A percentile compares a stretch with the other conserved stretches of the same genome.
phyloP scores from a whole-genome alignment of 2,888 invertebrate species.

The Sinotaia quadrata region DNA sequence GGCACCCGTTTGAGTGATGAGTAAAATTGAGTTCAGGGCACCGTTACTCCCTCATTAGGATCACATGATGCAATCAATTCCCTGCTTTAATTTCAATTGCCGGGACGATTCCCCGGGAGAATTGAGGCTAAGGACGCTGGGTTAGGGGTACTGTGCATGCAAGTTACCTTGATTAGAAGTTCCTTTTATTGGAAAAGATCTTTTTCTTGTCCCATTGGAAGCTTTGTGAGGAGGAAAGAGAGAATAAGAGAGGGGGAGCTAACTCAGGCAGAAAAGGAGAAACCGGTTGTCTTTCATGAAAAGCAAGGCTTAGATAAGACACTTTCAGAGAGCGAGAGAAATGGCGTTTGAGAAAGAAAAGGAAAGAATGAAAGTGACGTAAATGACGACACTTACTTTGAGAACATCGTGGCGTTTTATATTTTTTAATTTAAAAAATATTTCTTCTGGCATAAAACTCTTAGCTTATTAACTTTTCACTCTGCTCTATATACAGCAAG shows the following conservation, averaged over 20 bases:
- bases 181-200: constrained; percentile 29
- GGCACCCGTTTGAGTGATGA: constrained; percentile 29
- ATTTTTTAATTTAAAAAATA: too few species aligned
- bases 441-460: too few species aligned
- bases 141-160: background rate
- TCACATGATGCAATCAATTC: constrained; percentile 27
- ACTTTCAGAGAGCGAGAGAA: too few species aligned
- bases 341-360: too few species aligned
- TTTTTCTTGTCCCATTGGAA: constrained; percentile 11
- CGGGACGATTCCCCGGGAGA: constrained; percentile 8
- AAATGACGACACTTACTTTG: too few species aligned
- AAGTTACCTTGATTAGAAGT: constrained; percentile 20
- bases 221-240: constrained; percentile 10
- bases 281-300: too few species aligned
- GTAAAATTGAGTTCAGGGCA: constrained; percentile 29
- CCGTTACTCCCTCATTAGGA: constrained; percentile 29
- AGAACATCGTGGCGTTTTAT: too few species aligned
- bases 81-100: constrained; percentile 26
- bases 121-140: background rate
- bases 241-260: background rate
- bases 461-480: too few species aligned
- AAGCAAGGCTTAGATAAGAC: too few species aligned
- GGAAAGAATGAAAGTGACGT: too few species aligned
- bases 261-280: background rate
- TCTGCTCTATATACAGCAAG: too few species aligned